Evolutionary conservation across 2,113 vertebrate genomes (phyloP).

Genomic region (Ptyas mucosa): DNA sequence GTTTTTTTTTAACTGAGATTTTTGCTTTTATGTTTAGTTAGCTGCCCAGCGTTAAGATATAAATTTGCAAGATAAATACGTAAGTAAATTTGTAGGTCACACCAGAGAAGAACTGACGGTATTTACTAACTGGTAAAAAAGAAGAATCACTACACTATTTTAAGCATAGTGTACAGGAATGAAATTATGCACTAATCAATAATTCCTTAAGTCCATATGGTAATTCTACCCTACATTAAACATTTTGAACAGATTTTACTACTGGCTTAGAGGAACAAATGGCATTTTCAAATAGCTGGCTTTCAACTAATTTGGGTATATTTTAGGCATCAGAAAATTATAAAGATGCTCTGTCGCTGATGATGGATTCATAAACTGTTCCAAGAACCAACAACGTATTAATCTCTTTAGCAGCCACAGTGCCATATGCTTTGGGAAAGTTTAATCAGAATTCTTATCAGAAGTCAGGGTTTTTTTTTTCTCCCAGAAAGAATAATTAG

Average conservation of each 20-base stretch:
- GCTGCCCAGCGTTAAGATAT: neutral
- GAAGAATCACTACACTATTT: neutral
- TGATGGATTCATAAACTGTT: slow-evolving; percentile 23
- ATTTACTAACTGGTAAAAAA: neutral
- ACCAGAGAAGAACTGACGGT: neutral
- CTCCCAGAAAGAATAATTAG: slow-evolving; percentile 58
- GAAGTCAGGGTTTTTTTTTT: slow-evolving; percentile 55
- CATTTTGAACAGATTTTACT: slow-evolving; percentile 40
- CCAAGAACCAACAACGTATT: slow-evolving; percentile 12
- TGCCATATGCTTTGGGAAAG: slow-evolving; percentile 41
- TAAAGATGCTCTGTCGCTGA: slow-evolving; percentile 23
- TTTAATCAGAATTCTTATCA: slow-evolving; percentile 64
- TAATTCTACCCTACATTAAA: slow-evolving; percentile 24
- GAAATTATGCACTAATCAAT: neutral
- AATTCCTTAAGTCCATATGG: slow-evolving; percentile 9
- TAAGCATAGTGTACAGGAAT: neutral
- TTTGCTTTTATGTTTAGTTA: neutral
- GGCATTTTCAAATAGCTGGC: slow-evolving; percentile 19
- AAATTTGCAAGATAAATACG: neutral
- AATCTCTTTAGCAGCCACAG: slow-evolving; percentile 22
- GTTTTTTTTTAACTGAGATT: neutral
- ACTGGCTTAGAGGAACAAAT: slow-evolving; percentile 15
- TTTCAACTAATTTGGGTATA: slow-evolving; percentile 14
- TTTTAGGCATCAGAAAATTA: slow-evolving; percentile 6
- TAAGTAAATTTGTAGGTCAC: neutral